Conservation (phyloP, 2,113 vertebrate species). For the Lophochroa leadbeateri region DNA sequence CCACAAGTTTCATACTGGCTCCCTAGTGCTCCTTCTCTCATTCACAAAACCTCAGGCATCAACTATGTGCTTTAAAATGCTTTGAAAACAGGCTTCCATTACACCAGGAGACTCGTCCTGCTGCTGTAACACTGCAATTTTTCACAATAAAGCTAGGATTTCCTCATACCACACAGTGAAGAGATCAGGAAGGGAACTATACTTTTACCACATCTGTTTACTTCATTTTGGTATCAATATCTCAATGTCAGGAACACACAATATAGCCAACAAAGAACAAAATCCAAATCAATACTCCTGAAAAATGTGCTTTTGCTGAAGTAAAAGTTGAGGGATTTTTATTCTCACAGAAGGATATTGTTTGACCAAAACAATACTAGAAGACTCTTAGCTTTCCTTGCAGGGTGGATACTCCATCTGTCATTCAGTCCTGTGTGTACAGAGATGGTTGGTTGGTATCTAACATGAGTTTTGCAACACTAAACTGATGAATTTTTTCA, state of each 20-base stretch:
- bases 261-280: neutral
- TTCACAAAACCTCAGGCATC: neutral
- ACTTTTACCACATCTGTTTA: neutral
- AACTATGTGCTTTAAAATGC: accelerated
- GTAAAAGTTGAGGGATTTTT: neutral
- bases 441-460: neutral
- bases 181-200: neutral
- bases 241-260: neutral
- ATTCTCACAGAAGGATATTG: neutral
- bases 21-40: accelerated
- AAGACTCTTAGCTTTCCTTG: neutral
- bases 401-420: neutral
- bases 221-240: neutral
- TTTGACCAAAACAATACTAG: neutral
- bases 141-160: neutral
- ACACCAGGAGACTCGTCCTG: neutral
- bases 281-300: neutral
- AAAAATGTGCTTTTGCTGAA: neutral
- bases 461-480: neutral
- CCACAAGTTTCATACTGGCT: neutral
- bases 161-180: accelerated
- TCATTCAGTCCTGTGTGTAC: neutral
- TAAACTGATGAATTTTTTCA: neutral
- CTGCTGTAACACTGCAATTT: neutral
- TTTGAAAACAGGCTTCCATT: too few relatives aligned